A percentile compares a stretch with the other conserved stretches of the same genome.
These are phyloP conservation scores for Fringilla coelebs DNA, from an alignment of 2,797 vertebrate genomes.

Conservation along the genomic window DNA sequence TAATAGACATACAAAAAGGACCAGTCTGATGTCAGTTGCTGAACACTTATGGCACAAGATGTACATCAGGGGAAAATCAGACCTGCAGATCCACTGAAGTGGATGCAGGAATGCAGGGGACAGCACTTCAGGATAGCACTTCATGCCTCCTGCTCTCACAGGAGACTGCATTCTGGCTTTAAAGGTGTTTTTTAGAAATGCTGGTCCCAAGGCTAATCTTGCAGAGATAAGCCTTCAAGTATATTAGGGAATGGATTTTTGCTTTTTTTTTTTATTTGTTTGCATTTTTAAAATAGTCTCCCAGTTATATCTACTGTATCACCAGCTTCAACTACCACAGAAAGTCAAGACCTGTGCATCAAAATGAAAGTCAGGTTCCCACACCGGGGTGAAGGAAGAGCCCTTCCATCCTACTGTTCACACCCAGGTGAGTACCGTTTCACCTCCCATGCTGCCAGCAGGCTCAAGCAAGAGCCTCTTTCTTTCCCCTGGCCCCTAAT, in stretches of 20 bases:
- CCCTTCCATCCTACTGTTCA: not conserved
- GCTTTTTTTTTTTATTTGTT: not conserved
- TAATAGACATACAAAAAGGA: not conserved
- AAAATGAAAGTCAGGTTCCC: not conserved
- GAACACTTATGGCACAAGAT: not conserved
- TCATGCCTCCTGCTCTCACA: not conserved
- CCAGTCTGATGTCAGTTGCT: not conserved
- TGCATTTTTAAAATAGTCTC: not conserved
- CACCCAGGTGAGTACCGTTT: not conserved
- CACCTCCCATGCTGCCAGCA: accelerated
- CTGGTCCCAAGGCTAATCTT: not conserved
- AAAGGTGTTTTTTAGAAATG: not conserved
- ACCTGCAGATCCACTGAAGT: not conserved
- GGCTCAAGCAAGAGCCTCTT: not conserved
- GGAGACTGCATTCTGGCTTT: not conserved
- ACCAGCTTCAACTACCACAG: not conserved
- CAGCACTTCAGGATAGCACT: not conserved
- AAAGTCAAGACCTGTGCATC: not conserved
- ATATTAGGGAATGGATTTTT: not conserved
- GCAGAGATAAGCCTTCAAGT: not conserved
- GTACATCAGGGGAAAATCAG: not conserved
- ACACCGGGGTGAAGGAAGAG: not conserved
- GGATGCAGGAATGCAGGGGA: not conserved
- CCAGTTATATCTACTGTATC: not conserved
- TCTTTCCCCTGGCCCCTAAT: not conserved